These are phyloP conservation scores for Phyllotreta cruciferae DNA, from an alignment of 2,888 invertebrate genomes.

Conservation along the genomic window DNA sequence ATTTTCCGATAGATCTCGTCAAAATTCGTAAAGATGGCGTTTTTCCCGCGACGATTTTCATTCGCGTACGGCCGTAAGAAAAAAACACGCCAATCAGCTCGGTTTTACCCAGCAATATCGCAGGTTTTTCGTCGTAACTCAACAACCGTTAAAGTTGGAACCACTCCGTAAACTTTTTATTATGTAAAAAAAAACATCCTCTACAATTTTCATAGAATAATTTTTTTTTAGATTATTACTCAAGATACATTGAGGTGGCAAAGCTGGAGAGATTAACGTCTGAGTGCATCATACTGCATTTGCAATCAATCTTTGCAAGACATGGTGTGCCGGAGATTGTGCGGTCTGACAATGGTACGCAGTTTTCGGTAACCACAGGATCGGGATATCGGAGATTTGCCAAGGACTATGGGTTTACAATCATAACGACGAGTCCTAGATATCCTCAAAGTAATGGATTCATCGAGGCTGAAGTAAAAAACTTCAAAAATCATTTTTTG, in stretches of 20 bases:
- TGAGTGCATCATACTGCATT: constrained; percentile 19
- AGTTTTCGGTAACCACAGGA: constrained; percentile 33
- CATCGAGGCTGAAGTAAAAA: constrained; percentile 41
- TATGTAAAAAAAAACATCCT: too few species aligned
- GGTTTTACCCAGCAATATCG: too few species aligned
- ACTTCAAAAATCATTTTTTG: constrained; percentile 40
- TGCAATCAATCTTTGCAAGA: constrained; percentile 39
- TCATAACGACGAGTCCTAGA: constrained; percentile 39
- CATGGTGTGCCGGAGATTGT: constrained; percentile 42
- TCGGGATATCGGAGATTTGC: constrained; percentile 39
- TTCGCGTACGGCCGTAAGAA: too few species aligned
- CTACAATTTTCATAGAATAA: too few species aligned
- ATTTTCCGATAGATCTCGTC: too few species aligned
- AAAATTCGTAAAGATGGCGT: too few species aligned
- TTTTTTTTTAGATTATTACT: too few species aligned
- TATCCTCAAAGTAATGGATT: constrained; percentile 42
- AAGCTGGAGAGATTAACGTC: constrained; percentile 24
- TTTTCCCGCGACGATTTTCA: too few species aligned
- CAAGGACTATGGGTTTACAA: constrained; percentile 38
- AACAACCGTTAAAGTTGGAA: too few species aligned
- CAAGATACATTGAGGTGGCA: constrained; percentile 37
- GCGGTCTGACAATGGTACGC: constrained; percentile 40
- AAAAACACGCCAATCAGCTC: too few species aligned
- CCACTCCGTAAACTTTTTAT: too few species aligned
- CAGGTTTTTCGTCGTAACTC: too few species aligned